Base-by-base conservation (phyloP, 2,888 invertebrate species). In the Mesochorus sp. region DNA sequence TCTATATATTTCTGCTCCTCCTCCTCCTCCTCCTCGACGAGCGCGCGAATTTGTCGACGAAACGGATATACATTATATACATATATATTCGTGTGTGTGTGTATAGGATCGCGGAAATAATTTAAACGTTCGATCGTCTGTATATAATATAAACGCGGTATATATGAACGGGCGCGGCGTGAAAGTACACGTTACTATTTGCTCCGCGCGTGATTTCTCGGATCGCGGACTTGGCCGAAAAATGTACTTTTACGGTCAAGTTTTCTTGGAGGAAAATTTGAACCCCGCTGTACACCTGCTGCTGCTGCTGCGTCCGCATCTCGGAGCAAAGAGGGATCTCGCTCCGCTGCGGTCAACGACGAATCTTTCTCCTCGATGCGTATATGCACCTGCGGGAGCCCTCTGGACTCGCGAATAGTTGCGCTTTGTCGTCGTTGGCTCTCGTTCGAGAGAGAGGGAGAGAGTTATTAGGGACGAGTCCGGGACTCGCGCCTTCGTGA, bases 351-450 rank as follows among this genome's bases (percentile, higher is more conserved):
- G 31, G 47, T 26, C 21, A 67, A 53, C 55, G 49, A 61, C 47
- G 64, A 71, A 75, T 80, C 61, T 55, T n/a, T 47, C 19, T 47
- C 17, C 19, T n/a, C n/a, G n/a, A n/a, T 14, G 3, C 44, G 14
- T 10, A 44, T 49, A 59, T 80, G 81, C 81, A 82, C 79, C 82
- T 79, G 82, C 79, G 72, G 67, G 68, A 37, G 62, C 12, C 62
- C 79, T 70, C 80, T 28, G 68, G 61, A 39, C 82, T 80, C 78
- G 83, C 82, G 81, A 83, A 82, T 82, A 81, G 79, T 83, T 83
- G 75, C 59, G 51, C 68, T 72, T 73, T 71, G 71, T 68, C 70
- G 66, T 57, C 75, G 67, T 61, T 66, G 47, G 72, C 78, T 68
- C 66, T 64, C 72, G 34, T 62, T 66, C 72, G 68, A 55, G 61